Evolutionary conservation across 2,888 invertebrate genomes (phyloP).

Genomic region (Acrobeloides nanus): DNA sequence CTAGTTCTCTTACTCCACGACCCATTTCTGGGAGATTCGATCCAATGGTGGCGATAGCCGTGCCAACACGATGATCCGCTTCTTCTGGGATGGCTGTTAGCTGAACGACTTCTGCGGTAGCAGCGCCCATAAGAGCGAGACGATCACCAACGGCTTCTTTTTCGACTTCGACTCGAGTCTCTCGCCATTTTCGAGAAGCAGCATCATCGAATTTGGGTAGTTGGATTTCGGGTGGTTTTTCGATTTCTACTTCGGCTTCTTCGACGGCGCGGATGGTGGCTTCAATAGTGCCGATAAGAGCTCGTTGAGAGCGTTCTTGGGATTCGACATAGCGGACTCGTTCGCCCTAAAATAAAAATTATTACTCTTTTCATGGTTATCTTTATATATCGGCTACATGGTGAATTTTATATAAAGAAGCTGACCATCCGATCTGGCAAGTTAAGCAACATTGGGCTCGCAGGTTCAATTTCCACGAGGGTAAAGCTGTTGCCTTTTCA

Average conservation of each 20-base stretch:
- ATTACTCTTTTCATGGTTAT: too few relatives aligned
- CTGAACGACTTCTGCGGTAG: constrained; percentile 91
- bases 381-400: not conserved
- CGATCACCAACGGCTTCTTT: constrained; percentile 92
- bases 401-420: too few relatives aligned
- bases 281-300: constrained; percentile 78
- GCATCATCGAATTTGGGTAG: constrained; percentile 46
- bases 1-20: constrained; percentile 79
- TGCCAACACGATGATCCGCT: constrained; percentile 80
- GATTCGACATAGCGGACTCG: constrained; percentile 78
- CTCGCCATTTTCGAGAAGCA: constrained; percentile 84
- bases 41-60: constrained; percentile 92
- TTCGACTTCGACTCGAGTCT: constrained; percentile 83
- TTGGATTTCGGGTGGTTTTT: constrained; percentile 44
- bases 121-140: constrained; percentile 97
- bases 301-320: constrained; percentile 81
- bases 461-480: too few relatives aligned
- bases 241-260: constrained; percentile 67
- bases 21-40: constrained; percentile 93
- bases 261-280: constrained; percentile 79
- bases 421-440: too few relatives aligned
- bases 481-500: too few relatives aligned
- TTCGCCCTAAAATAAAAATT: constrained; percentile 62
- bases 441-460: too few relatives aligned
- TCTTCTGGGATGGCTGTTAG: constrained; percentile 69